Conservation (phyloP, 1,140 invertebrate species). For the Homalodisca vitripennis region DNA sequence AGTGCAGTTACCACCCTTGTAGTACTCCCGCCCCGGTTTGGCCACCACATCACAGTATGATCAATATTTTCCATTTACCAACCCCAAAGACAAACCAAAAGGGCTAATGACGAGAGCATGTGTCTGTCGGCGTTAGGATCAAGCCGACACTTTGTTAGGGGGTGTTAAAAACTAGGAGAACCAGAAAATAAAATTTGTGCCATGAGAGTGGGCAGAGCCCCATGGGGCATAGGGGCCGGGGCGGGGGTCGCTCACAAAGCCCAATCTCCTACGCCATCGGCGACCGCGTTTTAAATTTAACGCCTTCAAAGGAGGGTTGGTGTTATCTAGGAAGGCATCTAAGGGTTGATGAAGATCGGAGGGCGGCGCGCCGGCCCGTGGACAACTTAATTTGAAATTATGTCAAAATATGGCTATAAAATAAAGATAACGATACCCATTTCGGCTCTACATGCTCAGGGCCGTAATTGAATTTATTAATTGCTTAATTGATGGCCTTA, state of each 20-base stretch:
- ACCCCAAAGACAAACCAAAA: conserved; percentile 7
- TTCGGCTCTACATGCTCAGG: not conserved
- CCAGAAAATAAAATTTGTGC: conserved; percentile 35
- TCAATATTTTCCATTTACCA: conserved; percentile 17
- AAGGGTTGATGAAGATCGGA: not conserved
- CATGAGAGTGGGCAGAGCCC: not conserved
- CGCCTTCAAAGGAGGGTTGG: conserved; percentile 28
- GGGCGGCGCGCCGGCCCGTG: not conserved
- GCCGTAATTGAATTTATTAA: conserved; percentile 21
- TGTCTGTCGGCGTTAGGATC: not conserved
- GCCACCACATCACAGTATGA: too few species aligned
- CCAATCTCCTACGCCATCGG: conserved; percentile 14
- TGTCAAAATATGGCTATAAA: conserved; percentile 23
- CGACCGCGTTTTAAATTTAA: conserved; percentile 19
- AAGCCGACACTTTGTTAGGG: conserved; percentile 12
- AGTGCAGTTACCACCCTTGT: too few species aligned
- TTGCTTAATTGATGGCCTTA: conserved; percentile 21
- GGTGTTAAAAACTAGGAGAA: conserved; percentile 31
- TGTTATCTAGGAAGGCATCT: conserved; percentile 16
- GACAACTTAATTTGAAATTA: conserved; percentile 27
- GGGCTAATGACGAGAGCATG: conserved; percentile 1
- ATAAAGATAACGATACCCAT: conserved; percentile 14
- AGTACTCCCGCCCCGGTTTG: too few species aligned
- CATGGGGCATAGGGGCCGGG: not conserved
- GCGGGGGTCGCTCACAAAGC: not conserved